A percentile compares a stretch with the other conserved stretches of the same genome.
These are phyloP conservation scores for Chelonia mydas DNA, from an alignment of 2,797 vertebrate genomes.

Conservation along the genomic window DNA sequence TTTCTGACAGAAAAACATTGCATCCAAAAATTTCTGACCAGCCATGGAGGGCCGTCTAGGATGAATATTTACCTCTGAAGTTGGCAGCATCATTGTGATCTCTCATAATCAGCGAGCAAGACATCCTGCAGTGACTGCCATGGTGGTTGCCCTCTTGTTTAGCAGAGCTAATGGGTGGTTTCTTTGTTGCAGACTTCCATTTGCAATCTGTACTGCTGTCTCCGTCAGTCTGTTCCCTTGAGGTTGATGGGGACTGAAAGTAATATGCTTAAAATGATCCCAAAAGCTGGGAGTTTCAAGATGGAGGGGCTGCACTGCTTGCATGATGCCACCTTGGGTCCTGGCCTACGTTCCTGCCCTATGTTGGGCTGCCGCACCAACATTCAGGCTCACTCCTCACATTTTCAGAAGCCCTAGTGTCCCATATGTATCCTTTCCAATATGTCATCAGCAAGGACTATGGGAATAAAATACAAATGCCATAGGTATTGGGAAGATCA, in stretches of 20 bases:
- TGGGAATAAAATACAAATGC: background rate
- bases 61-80: background rate
- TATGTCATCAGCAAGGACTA: fast-evolving
- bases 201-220: background rate
- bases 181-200: background rate
- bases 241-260: background rate
- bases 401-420: background rate
- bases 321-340: fast-evolving
- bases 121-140: background rate
- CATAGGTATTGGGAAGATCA: background rate
- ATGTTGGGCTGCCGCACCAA: fast-evolving
- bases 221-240: background rate
- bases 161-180: background rate
- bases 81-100: background rate
- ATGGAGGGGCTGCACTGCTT: background rate
- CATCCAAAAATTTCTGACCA: background rate
- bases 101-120: fast-evolving
- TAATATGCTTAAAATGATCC: background rate
- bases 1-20: conserved; percentile 29
- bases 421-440: background rate
- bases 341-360: background rate
- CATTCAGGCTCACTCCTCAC: background rate
- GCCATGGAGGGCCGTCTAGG: background rate
- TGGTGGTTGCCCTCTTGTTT: fast-evolving
- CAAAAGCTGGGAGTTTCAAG: background rate